phyloP scores from a whole-genome alignment of 2,113 vertebrate species.

The Butorides virescens region DNA sequence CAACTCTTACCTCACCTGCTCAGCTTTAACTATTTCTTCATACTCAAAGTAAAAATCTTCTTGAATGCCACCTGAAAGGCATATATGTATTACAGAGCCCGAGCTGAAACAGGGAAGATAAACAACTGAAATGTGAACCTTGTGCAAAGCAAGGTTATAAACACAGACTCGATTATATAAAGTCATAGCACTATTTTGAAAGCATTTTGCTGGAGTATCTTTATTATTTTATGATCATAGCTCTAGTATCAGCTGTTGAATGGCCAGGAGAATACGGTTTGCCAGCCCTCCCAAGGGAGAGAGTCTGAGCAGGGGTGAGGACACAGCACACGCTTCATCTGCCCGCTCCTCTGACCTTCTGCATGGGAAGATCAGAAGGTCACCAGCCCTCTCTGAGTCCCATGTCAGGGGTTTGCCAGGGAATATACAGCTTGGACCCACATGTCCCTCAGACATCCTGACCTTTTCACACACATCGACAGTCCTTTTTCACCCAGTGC shows the following conservation, averaged over 20 bases:
- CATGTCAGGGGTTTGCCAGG: background rate
- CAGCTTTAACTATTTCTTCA: slow-evolving; percentile 5
- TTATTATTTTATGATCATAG: background rate
- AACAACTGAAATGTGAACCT: background rate
- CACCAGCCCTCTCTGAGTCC: background rate
- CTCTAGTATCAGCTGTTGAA: background rate
- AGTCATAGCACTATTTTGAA: background rate
- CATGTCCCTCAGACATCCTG: background rate
- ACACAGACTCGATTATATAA: background rate
- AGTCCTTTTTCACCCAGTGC: background rate
- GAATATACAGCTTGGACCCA: background rate
- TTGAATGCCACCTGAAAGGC: background rate
- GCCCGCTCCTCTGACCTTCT: background rate
- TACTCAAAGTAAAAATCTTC: background rate
- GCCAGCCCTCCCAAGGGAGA: background rate
- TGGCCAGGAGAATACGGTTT: background rate
- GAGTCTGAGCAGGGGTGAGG: background rate
- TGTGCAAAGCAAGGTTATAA: background rate
- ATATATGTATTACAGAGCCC: background rate
- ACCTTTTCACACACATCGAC: background rate
- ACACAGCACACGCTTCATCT: background rate
- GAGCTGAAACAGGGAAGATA: background rate
- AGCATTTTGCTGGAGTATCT: background rate
- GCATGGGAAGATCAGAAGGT: background rate
- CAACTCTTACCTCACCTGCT: slow-evolving; percentile 29